Evolutionary conservation across 1,140 invertebrate species (phyloP).

Genomic region (Venustaconcha ellipsiformis): DNA sequence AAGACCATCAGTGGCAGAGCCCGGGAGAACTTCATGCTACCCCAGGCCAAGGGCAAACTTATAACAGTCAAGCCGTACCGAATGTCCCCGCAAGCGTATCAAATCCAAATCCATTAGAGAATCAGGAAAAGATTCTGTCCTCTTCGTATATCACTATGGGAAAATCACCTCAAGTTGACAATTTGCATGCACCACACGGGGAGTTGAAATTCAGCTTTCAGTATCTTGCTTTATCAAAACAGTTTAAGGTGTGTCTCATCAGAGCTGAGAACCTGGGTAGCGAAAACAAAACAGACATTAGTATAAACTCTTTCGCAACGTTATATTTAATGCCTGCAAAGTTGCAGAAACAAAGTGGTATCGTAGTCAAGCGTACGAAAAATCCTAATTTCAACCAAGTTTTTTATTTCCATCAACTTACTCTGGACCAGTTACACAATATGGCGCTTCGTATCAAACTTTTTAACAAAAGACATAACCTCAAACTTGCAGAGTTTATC

Average conservation of each 20-base stretch:
- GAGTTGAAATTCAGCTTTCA: slow-evolving; percentile 65
- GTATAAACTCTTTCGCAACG: slow-evolving; percentile 51
- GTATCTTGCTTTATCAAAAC: slow-evolving; percentile 50
- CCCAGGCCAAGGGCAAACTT: slow-evolving; percentile 7
- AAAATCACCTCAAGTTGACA: slow-evolving; percentile 9
- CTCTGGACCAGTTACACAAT: slow-evolving; percentile 49
- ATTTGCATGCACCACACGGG: slow-evolving; percentile 49
- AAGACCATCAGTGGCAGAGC: slow-evolving; percentile 11
- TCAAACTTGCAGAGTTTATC: slow-evolving; percentile 56
- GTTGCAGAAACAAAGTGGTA: slow-evolving; percentile 58
- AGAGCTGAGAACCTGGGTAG: slow-evolving; percentile 58
- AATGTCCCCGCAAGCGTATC: slow-evolving; percentile 22
- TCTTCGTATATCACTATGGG: slow-evolving; percentile 29
- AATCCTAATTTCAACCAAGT: slow-evolving; percentile 60
- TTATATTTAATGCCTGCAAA: slow-evolving; percentile 63
- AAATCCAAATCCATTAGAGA: not conserved
- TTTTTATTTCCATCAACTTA: slow-evolving; percentile 57
- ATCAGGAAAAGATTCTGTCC: slow-evolving; percentile 30
- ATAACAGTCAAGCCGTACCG: slow-evolving; percentile 56
- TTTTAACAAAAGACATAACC: slow-evolving; percentile 55
- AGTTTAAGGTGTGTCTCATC: slow-evolving; percentile 58
- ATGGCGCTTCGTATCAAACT: slow-evolving; percentile 58
- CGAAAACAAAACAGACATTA: slow-evolving; percentile 42
- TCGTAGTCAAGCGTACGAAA: slow-evolving; percentile 54
- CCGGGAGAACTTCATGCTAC: slow-evolving; percentile 11